A percentile compares a stretch with the other conserved stretches of the same genome.
Evolutionary conservation across 2,797 vertebrate species (phyloP).

Genomic region (Serranus cabrilla): DNA sequence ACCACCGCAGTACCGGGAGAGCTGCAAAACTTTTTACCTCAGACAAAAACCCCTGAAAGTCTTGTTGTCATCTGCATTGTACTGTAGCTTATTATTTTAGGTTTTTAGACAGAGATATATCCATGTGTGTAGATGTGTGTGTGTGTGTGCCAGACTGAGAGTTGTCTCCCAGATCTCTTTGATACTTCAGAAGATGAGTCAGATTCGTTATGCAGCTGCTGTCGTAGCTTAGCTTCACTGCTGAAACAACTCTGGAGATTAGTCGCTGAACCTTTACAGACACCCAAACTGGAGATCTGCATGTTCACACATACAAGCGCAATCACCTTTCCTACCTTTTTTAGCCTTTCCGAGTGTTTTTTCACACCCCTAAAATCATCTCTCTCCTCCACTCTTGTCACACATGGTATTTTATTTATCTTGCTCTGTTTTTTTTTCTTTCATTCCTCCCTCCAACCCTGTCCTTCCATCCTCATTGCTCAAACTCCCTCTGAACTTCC

Average conservation of each 20-base stretch:
- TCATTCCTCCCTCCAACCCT: constrained; percentile 14
- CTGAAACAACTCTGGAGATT: constrained; percentile 32
- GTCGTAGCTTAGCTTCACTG: constrained; percentile 21
- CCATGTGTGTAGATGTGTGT: not conserved
- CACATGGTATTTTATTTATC: not conserved
- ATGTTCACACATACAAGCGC: not conserved
- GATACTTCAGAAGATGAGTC: constrained; percentile 45
- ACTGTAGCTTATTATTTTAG: constrained; percentile 3
- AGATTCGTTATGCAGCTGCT: constrained; percentile 22
- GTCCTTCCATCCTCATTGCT: constrained; percentile 27
- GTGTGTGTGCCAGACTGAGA: constrained; percentile 14
- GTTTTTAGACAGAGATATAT: constrained; percentile 10
- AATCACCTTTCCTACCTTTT: not conserved
- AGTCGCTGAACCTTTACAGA: constrained; percentile 6
- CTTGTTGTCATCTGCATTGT: not conserved
- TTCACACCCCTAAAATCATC: constrained; percentile 5
- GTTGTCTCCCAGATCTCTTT: constrained; percentile 42
- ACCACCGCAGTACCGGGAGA: not conserved
- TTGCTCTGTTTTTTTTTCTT: not conserved
- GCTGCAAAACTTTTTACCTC: constrained; percentile 21
- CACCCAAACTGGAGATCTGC: constrained; percentile 5
- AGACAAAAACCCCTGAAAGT: constrained; percentile 16
- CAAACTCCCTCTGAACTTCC: constrained; percentile 37
- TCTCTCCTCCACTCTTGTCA: constrained; percentile 7
- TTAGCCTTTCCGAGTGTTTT: not conserved